Evolutionary conservation across 2,888 invertebrate species (phyloP).

Genomic region (Globia sparganii): DNA sequence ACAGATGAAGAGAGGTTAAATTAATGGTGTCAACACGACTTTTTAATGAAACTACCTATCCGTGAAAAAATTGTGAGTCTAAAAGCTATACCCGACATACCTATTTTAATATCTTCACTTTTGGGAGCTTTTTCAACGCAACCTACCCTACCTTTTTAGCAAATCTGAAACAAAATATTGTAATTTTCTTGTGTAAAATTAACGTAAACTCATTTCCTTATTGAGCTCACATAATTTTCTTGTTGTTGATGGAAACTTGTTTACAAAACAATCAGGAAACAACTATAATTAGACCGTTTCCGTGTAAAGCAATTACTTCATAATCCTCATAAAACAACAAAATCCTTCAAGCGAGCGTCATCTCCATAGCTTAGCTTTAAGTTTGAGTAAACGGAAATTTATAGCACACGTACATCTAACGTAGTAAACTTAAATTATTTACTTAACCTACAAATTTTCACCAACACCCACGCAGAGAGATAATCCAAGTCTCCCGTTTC

Average conservation of each 20-base stretch:
- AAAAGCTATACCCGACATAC: too few species aligned
- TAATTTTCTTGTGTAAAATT: neutral
- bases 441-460: constrained; percentile 54
- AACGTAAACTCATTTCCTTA: constrained; percentile 36
- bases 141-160: too few species aligned
- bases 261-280: constrained; percentile 24
- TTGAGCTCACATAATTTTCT: constrained; percentile 17
- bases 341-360: constrained; percentile 41
- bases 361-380: constrained; percentile 55
- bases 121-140: neutral
- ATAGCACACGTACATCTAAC: constrained; percentile 38
- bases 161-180: constrained; percentile 5
- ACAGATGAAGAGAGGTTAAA: neutral
- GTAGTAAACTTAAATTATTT: constrained; percentile 48
- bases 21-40: neutral
- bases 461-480: constrained; percentile 42
- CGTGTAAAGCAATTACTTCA: constrained; percentile 28
- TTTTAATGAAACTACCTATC: neutral
- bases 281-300: constrained; percentile 37
- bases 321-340: constrained; percentile 39
- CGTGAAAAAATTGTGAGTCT: neutral
- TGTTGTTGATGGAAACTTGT: constrained; percentile 20
- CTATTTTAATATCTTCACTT: neutral
- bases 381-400: constrained; percentile 53
- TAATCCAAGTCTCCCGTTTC: constrained; percentile 58